Base-by-base conservation (phyloP, 2,113 vertebrate genomes). In the Cyprinodon tularosa region DNA sequence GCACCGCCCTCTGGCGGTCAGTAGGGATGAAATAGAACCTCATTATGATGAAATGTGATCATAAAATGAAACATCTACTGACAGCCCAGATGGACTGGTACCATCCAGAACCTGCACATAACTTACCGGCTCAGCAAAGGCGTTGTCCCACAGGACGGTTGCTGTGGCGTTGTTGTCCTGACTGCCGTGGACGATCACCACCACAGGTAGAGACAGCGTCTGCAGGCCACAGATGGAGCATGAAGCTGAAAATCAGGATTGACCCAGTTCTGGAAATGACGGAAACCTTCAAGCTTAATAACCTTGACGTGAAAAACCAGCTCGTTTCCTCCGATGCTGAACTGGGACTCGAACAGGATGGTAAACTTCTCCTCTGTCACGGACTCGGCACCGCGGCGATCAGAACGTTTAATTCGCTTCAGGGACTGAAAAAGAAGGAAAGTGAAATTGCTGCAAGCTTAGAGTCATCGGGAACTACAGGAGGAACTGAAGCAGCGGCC, bases 361-460 rank as follows among this genome's bases (percentile, higher is more conserved):
- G 97, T 98, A 88, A 99, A 99, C 87, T 99, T 98, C 90, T 98
- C 97, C 90, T 99, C 97, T 0, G 97, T 98, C 86, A 99, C 97
- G 0, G 97, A 99, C 90, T 98, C 97, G 0, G 97, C 96, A 0
- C 97, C 97, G 0, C 97, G 94, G 2, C 97, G 94, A 84, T 98
- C 97, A 0, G 97, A 97, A 4, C 97, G 95, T 84, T 98, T 99
- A 88, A 98, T 98, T 72, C 97, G 91, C 90, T 99, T 99, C 71
- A 99, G 89, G 0, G 97, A 98, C 97, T 99, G 81, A 4, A 67
- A 57, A 65, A 36, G 50, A 37, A 71, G 6, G 47, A 17, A 59
- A 47, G 42, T 12, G 3, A 53, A 29, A 57, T 44, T 6, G 62
- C n/a, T 62, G 13, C 38, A 48, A 57, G 17, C 14, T 38, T 3